Conservation (phyloP, 2,888 invertebrate genomes). For the Herminia tarsipennalis region DNA sequence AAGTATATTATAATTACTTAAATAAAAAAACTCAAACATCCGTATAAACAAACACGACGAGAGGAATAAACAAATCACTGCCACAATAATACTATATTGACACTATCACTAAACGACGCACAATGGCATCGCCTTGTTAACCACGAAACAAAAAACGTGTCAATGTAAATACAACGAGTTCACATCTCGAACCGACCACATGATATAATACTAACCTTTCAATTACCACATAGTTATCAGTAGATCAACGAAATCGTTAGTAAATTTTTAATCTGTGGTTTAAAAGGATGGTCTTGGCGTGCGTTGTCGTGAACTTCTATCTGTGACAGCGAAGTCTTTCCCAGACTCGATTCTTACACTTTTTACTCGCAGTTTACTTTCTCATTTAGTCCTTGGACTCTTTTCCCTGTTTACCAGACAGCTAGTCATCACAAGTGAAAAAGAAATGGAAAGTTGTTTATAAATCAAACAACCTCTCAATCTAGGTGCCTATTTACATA, state of each 20-base stretch:
- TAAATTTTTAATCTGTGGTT: constrained; percentile 27
- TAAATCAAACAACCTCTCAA: constrained; percentile 52
- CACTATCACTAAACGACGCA: constrained; percentile 72
- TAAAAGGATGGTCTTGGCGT: constrained; percentile 25
- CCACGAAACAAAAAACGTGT: constrained; percentile 75
- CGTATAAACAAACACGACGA: constrained; percentile 14
- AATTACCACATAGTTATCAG: constrained; percentile 48
- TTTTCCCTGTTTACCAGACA: constrained; percentile 57
- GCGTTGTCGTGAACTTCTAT: constrained; percentile 56
- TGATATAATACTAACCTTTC: no score
- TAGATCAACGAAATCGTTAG: constrained; percentile 41
- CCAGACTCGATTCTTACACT: constrained; percentile 59
- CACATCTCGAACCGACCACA: constrained; percentile 59
- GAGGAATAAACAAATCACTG: constrained; percentile 63
- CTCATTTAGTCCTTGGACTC: constrained; percentile 67
- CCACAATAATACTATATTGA: constrained; percentile 75
- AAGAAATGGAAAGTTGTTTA: constrained; percentile 74
- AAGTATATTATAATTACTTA: no score
- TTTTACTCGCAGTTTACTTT: constrained; percentile 61
- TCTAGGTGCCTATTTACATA: constrained; percentile 55
- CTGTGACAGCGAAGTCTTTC: constrained; percentile 62
- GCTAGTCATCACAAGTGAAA: constrained; percentile 43
- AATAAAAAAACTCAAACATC: neutral
- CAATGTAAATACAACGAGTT: constrained; percentile 71
- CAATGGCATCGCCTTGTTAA: constrained; percentile 77